Conservation (phyloP, 1,140 invertebrate species). For the Drosophila paulistorum region DNA sequence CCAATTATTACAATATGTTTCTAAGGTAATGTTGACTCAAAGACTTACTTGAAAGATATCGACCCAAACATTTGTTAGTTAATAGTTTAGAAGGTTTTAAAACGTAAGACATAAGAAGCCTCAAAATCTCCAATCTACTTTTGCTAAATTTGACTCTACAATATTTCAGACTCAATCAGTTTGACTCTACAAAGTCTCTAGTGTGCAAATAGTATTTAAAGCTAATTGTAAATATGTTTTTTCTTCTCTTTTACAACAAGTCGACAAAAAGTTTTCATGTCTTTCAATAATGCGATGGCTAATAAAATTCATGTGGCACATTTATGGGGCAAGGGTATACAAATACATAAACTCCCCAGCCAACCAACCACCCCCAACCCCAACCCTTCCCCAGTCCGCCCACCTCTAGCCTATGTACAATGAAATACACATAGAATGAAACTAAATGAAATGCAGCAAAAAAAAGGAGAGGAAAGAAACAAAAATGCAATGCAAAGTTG, state of each 20-base stretch:
- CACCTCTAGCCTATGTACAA: conserved; percentile 5
- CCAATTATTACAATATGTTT: too few species aligned
- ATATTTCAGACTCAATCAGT: not conserved
- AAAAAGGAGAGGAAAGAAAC: conserved; percentile 4
- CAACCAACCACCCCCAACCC: not conserved
- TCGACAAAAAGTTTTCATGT: conserved; percentile 10
- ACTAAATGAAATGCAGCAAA: conserved; percentile 28
- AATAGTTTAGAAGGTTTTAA: too few species aligned
- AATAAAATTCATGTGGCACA: conserved; percentile 9
- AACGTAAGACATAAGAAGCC: too few species aligned
- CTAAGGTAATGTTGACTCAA: too few species aligned
- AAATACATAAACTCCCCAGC: not conserved
- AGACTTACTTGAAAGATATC: too few species aligned
- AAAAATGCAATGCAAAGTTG: conserved; percentile 47
- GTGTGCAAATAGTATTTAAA: not conserved
- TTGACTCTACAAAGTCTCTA: not conserved
- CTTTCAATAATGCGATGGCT: conserved; percentile 2
- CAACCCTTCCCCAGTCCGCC: not conserved
- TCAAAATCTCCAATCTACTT: too few species aligned
- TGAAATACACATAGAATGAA: conserved; percentile 50
- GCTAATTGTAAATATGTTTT: not conserved
- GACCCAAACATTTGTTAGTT: too few species aligned
- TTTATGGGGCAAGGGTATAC: conserved; percentile 13
- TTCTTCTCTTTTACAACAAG: not conserved
- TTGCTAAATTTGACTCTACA: not conserved